Base-by-base conservation (phyloP, 2,113 vertebrate genomes). In the Rostratula benghalensis region DNA sequence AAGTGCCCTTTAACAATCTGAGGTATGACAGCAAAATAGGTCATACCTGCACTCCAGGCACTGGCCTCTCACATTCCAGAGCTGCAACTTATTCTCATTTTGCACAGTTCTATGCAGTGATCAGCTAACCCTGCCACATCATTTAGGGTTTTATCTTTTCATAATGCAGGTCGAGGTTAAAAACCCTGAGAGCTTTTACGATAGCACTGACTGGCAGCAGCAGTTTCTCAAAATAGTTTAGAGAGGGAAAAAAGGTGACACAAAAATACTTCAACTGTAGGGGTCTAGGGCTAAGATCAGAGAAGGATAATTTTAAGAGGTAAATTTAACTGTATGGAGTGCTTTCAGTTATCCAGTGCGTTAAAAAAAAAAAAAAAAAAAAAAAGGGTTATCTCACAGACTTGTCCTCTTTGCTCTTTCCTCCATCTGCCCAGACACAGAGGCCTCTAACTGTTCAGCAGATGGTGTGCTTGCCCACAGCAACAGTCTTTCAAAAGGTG, bases 311-410 rank as follows among this genome's bases (percentile, higher is more conserved):
- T 61, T 89, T 89, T 77, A 94, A 96, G 84, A 95, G 95, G 95
- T 94, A 96, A 95, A 75, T 85, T 86, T 89, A 81, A 82, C 89
- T 93, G 59, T 35, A 83, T 82, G 93, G 96, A 97, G 95, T 93
- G 95, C 87, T 96, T 94, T 97, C 80, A 96, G 78, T 95, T 87
- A 97, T 97, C 97, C 97, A 97, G 96, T 97, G 97, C 93, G 93
- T 96, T 43, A 93, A 65, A 76, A 79, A 64, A 71, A 61, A 50
- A 54, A 51, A 82, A 48, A 64, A 67, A 61, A 37, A 48, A 51
- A 79, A 48, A 89, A 57, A 0, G 7, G 53, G 90, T 94, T 79
- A 76, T 96, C 93, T 97, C 94, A 94, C 85, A 97, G 82, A 90
- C 83, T 95, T 65, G 76, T 94, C 94, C 89, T 92, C 70, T 95